Base-by-base conservation (phyloP, 2,888 invertebrate species). In the Hirtodrosophila duncani region DNA sequence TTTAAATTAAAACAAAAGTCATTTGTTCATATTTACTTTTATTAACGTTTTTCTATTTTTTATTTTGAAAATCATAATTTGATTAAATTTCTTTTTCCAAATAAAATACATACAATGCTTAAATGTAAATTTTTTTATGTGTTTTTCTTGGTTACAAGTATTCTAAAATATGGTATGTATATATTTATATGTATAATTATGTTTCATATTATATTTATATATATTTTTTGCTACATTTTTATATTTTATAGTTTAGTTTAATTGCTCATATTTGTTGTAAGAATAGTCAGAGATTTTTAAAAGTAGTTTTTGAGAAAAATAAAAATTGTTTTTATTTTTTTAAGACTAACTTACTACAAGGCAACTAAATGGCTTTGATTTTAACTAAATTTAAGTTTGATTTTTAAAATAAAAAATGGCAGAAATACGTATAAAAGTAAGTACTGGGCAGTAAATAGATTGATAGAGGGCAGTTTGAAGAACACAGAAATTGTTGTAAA, bases 361-460 rank as follows among this genome's bases (percentile, higher is more conserved):
- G 83, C 83, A 83, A 83, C 79, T 72, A 81, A 83, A 81, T 67
- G 83, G 83, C 81, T 74, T 81, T 39, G 18, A 41, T 6, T 27
- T 41, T 44, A 13, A 31, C n/a, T n/a, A n/a, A n/a, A n/a, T n/a
- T n/a, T n/a, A 56, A 44, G 26, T 46, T 49, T 6, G 51, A 51
- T 8, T 45, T 57, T 52, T 41, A 3, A 43, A 39, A 49, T 57
- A 41, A 3, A 43, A 36, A 53, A 59, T 80, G 77, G 81, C 78
- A 77, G 81, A 77, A 65, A 42, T 43, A 39, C 50, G 60, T 62
- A 16, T 53, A 23, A 7, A 21, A 37, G n/a, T n/a, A n/a, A n/a
- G n/a, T n/a, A n/a, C n/a, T n/a, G 69, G 67, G 68, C 68, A 68
- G 68, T 56, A 33, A 41, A 30, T 14, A 26, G 14, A 8, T 36